phyloP scores from a whole-genome alignment of 2,888 invertebrate genomes.

The Pollenia angustigena region DNA sequence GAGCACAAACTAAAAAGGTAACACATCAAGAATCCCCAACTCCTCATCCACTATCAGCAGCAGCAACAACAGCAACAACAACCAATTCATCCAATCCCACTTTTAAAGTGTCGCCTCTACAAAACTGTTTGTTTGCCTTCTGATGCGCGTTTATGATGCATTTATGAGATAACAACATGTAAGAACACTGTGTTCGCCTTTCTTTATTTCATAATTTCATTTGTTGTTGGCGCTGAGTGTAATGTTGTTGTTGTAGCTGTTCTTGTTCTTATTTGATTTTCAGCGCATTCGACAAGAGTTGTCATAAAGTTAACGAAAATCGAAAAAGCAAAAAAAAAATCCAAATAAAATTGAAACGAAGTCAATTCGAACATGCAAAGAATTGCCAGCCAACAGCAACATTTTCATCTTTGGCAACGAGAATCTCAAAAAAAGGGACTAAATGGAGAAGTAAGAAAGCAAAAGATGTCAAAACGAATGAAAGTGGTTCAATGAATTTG shows the following conservation, averaged over 20 bases:
- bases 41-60: background rate
- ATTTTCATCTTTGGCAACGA: slow-evolving; percentile 16
- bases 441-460: slow-evolving; percentile 70
- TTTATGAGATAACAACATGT: slow-evolving; percentile 75
- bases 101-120: slow-evolving; percentile 74
- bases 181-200: slow-evolving; percentile 66
- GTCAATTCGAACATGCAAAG: slow-evolving; percentile 71
- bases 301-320: slow-evolving; percentile 71
- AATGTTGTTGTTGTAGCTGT: slow-evolving; percentile 19
- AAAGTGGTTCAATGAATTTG: slow-evolving; percentile 84
- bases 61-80: slow-evolving; percentile 5
- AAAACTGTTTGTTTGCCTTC: slow-evolving; percentile 72
- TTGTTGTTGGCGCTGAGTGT: slow-evolving; percentile 21
- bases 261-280: slow-evolving; percentile 56
- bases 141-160: slow-evolving; percentile 74
- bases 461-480: slow-evolving; percentile 84
- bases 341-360: slow-evolving; percentile 66
- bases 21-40: slow-evolving; percentile 54
- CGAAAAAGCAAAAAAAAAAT: slow-evolving; percentile 25
- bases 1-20: slow-evolving; percentile 44
- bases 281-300: slow-evolving; percentile 72
- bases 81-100: slow-evolving; percentile 36
- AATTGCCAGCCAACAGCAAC: slow-evolving; percentile 60
- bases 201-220: slow-evolving; percentile 50
- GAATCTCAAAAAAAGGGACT: slow-evolving; percentile 58